These are phyloP conservation scores for Sycophaga agraensis DNA, from an alignment of 1,140 invertebrate genomes.

Conservation along the genomic window DNA sequence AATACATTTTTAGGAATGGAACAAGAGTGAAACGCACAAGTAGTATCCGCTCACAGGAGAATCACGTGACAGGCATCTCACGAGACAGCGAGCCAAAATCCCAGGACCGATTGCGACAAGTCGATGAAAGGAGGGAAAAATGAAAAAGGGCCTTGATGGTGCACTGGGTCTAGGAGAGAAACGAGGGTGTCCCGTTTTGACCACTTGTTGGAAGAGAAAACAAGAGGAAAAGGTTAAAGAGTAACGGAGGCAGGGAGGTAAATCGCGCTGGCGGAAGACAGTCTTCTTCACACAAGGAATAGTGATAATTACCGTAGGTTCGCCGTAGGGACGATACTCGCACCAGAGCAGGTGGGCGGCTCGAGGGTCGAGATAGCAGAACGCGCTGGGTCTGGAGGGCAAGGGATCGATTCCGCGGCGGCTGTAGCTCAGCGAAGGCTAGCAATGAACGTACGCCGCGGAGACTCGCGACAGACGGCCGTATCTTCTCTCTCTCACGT, in stretches of 20 bases:
- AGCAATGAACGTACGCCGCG: no score
- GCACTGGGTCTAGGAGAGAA: no score
- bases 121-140: neutral
- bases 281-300: no score
- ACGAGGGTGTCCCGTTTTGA: no score
- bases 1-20: neutral
- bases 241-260: no score
- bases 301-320: no score
- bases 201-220: conserved; percentile 20
- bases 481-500: conserved; percentile 44
- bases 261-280: no score
- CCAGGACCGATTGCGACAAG: neutral
- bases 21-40: neutral
- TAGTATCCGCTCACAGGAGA: conserved; percentile 8
- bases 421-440: neutral
- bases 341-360: neutral
- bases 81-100: conserved; percentile 4
- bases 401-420: neutral
- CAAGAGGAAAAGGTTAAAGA: neutral
- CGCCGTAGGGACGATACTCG: no score
- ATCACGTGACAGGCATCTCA: conserved; percentile 13
- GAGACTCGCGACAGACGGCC: no score
- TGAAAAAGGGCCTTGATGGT: no score
- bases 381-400: no score
- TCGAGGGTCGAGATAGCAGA: neutral